phyloP scores from a whole-genome alignment of 2,113 vertebrate species.

The Cygnus atratus region DNA sequence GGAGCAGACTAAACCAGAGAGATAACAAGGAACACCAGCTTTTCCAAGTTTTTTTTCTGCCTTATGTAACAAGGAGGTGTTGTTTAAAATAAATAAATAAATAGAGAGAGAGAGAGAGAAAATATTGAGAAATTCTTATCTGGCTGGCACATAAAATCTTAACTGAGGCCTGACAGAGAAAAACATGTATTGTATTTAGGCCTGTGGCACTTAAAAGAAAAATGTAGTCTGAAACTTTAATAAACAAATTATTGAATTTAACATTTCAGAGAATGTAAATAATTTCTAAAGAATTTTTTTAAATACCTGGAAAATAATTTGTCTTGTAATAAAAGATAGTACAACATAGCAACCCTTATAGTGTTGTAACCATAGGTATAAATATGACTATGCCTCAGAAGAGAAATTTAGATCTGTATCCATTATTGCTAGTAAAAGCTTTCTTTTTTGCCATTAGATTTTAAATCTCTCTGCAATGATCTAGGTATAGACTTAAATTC shows the following conservation, averaged over 20 bases:
- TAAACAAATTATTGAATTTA: background rate
- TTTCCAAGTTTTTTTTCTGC: background rate
- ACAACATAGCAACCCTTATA: background rate
- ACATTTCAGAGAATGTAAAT: background rate
- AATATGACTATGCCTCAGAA: background rate
- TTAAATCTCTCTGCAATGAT: background rate
- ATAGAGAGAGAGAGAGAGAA: background rate
- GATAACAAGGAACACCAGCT: background rate
- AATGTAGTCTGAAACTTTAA: background rate
- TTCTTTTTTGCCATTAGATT: background rate
- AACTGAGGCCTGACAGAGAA: background rate
- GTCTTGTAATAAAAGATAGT: background rate
- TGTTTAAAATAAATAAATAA: background rate
- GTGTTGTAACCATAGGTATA: background rate
- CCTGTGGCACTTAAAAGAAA: background rate
- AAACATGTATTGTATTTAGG: background rate
- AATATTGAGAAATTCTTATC: background rate
- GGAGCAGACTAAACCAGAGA: background rate
- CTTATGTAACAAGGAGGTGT: background rate
- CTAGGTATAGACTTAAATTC: background rate
- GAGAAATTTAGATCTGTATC: background rate
- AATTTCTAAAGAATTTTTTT: background rate
- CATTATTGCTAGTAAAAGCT: background rate
- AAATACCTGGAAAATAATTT: background rate
- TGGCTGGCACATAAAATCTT: background rate